A percentile compares a stretch with the other conserved stretches of the same genome.
These are phyloP conservation scores for Dryoscopus gambensis DNA, from an alignment of 2,113 vertebrate species.

Conservation along the genomic window DNA sequence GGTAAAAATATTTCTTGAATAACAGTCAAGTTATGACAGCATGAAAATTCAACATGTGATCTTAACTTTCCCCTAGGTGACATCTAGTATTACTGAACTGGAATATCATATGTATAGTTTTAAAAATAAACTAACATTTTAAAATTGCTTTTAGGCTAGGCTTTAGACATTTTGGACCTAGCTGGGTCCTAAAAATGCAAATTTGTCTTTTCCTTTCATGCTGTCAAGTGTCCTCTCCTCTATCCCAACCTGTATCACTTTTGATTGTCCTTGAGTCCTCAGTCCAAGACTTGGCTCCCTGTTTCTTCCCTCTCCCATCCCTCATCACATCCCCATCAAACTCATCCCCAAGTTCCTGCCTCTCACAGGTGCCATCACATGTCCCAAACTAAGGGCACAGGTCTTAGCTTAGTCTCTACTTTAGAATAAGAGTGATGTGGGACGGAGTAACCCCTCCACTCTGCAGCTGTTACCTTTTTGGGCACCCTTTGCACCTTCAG, in stretches of 20 bases:
- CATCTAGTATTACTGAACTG: not conserved
- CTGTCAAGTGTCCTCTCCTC: not conserved
- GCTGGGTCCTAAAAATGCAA: not conserved
- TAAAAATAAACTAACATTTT: not conserved
- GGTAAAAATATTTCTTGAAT: not conserved
- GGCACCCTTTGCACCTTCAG: not conserved
- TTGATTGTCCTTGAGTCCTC: not conserved
- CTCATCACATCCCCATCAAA: not conserved
- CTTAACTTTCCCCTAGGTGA: not conserved
- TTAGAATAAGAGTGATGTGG: not conserved
- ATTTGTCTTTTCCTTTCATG: not conserved
- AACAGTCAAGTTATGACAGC: not conserved
- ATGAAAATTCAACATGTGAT: not conserved
- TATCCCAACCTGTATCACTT: not conserved
- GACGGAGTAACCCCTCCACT: not conserved
- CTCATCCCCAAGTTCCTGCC: not conserved
- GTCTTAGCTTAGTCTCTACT: not conserved
- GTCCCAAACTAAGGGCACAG: not conserved
- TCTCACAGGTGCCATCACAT: not conserved
- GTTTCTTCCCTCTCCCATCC: not conserved
- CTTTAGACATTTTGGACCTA: not conserved
- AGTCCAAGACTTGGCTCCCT: not conserved
- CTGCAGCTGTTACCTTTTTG: not conserved
- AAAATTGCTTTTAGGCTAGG: not conserved
- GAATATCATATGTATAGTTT: not conserved